phyloP scores from a whole-genome alignment of 2,888 invertebrate genomes.

The Amphipoea oculea region DNA sequence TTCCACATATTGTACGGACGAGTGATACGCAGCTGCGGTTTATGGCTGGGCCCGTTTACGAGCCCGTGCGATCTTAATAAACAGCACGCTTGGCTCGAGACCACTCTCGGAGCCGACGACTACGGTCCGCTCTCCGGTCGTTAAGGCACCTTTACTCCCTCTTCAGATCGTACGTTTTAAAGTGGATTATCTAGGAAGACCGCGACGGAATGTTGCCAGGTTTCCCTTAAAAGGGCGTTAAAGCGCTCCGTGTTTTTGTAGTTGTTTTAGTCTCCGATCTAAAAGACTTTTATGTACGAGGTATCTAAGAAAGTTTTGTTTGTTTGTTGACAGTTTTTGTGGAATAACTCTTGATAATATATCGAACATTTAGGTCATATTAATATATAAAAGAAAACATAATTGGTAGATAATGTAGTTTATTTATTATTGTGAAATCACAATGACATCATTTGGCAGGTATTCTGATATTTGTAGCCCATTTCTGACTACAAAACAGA shows the following conservation, averaged over 20 bases:
- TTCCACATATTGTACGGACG: slow-evolving; percentile 64
- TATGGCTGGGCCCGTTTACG: slow-evolving; percentile 76
- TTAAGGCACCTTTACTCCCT: slow-evolving; percentile 50
- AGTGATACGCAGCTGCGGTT: slow-evolving; percentile 75
- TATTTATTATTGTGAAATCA: background rate
- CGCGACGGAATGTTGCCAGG: slow-evolving; percentile 7
- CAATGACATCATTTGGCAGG: background rate
- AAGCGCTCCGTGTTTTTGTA: slow-evolving; percentile 4
- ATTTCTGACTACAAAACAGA: slow-evolving; percentile 19
- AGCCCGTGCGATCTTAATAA: slow-evolving; percentile 74
- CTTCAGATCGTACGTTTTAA: slow-evolving; percentile 45
- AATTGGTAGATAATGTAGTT: background rate
- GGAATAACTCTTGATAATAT: background rate
- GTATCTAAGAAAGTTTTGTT: background rate
- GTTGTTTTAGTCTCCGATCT: background rate
- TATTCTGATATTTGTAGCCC: slow-evolving; percentile 5
- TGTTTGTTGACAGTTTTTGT: background rate
- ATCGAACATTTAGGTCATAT: too few species aligned
- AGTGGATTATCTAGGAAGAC: slow-evolving; percentile 42
- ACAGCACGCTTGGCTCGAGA: slow-evolving; percentile 66
- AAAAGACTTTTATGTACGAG: background rate
- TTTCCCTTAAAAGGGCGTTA: slow-evolving; percentile 18
- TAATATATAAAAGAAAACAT: too few species aligned
- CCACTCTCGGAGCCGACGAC: slow-evolving; percentile 44
- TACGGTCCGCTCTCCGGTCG: slow-evolving; percentile 31